Conservation (phyloP, 30 jellyfish, hydroid and myxozoan species). For the Aurelia aurita complex sp. Pacific region DNA sequence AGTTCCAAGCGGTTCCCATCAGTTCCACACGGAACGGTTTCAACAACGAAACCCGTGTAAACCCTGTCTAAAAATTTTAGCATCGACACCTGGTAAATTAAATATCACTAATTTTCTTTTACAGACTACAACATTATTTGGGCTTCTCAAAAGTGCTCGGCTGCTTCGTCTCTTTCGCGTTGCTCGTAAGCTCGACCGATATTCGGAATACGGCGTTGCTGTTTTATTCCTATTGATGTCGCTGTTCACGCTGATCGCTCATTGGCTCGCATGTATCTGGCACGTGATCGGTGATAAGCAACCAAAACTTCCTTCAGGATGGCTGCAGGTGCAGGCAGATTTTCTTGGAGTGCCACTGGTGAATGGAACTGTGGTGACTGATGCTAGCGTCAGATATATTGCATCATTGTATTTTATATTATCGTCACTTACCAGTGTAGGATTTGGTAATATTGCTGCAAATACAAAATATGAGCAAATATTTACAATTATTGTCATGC, state of each 20-base stretch:
- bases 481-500: constrained; percentile 83
- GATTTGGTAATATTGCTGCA: constrained; percentile 97
- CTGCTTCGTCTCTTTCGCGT: constrained; percentile 92
- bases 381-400: constrained; percentile 45
- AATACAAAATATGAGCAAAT: constrained; percentile 80
- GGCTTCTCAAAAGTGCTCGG: constrained; percentile 90
- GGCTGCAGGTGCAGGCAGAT: constrained; percentile 68
- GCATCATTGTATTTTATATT: constrained; percentile 79
- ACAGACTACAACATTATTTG: constrained; percentile 91
- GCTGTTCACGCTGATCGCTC: constrained; percentile 83
- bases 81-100: not conserved
- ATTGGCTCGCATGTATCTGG: constrained; percentile 98
- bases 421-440: constrained; percentile 93
- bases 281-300: constrained; percentile 74
- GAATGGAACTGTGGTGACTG: constrained; percentile 23
- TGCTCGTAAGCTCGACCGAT: constrained; percentile 90
- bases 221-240: constrained; percentile 84
- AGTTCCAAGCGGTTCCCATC: too few species aligned
- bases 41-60: too few species aligned
- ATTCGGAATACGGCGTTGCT: constrained; percentile 95
- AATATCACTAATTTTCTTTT: not conserved
- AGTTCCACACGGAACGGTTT: too few species aligned
- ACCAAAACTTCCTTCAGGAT: constrained; percentile 47
- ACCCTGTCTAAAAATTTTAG: too few species aligned
- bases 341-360: constrained; percentile 28